Evolutionary conservation across 1,140 invertebrate genomes (phyloP).

Genomic region (Drosophila mayri): DNA sequence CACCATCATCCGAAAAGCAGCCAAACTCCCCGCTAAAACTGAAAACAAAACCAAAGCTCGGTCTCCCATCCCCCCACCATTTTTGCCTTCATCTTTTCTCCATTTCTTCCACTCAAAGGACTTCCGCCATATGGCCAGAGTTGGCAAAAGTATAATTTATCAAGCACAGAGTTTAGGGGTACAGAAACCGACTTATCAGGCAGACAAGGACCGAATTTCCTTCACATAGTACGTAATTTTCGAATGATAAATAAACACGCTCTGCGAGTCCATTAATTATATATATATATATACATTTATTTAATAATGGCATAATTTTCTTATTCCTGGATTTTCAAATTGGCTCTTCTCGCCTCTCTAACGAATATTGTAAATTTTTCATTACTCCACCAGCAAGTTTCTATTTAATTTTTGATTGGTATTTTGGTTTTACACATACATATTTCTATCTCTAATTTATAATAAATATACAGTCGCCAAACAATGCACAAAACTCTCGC

Average conservation of each 20-base stretch:
- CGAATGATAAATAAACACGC: not conserved
- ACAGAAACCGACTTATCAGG: constrained; percentile 2
- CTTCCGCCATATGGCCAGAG: constrained; percentile 24
- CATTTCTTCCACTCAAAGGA: constrained; percentile 16
- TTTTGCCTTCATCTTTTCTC: not conserved
- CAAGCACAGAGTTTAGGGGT: not conserved
- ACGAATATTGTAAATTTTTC: constrained; percentile 1
- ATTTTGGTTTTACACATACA: constrained; percentile 34
- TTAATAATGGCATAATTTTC: constrained; percentile 35
- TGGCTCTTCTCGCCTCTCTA: not conserved
- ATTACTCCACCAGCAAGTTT: constrained; percentile 28
- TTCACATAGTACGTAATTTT: no score
- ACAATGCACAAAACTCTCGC: constrained; percentile 3
- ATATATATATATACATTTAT: constrained; percentile 43
- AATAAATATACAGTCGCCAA: constrained; percentile 46
- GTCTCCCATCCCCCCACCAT: not conserved
- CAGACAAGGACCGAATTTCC: not conserved
- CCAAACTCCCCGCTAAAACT: not conserved
- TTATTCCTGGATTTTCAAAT: constrained; percentile 2
- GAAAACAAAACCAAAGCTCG: constrained; percentile 14
- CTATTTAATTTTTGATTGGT: not conserved
- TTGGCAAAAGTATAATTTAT: constrained; percentile 22
- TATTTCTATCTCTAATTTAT: constrained; percentile 41
- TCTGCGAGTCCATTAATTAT: not conserved
- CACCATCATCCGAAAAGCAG: not conserved